Base-by-base conservation (phyloP, 2,797 vertebrate genomes). In the Lacerta viridis region DNA sequence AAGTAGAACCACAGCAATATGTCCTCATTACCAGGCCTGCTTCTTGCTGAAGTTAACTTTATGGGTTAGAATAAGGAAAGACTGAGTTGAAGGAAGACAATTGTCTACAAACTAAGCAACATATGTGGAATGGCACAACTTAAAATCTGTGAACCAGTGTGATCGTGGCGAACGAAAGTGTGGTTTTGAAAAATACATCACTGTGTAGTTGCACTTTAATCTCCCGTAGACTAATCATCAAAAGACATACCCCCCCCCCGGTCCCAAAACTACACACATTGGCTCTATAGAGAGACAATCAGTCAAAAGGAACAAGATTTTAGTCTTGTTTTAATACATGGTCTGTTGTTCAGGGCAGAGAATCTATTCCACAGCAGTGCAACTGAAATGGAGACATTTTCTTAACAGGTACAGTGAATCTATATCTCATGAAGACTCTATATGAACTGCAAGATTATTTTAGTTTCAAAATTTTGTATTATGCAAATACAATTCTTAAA, bases 1-100 rank as follows among this genome's bases (percentile, higher is more conserved):
- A 88, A 78, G 74, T 39, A 89, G 86, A 85, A 80, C 11, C 7
- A 91, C 85, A 91, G 39, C 88, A 59, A 5, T 33, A 1, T 25
- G 7, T 89, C 87, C 91, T 82, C 29, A 43, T n/a, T 80, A 86
- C 89, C 78, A 71, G 36, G 2, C 0, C 43, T 81, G 79, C 83
- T 72, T 81, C 92, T 76, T 11, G 3, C 13, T 84, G 76, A 88
- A 55, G 29, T 80, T 80, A 20, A 77, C 25, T 90, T 81, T 76
- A 50, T n/a, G 68, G 89, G 61, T 80, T 50, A n/a, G 33, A 85
- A 83, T 78, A 83, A 79, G 20, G 4, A 87, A 71, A 59, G 61
- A 43, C 46, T 43, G 1, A 87, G 80, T 55, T 74, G 81, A 86
- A 82, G 89, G 86, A 78, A 91, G 46, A 64, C 36, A 69, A 50